A percentile compares a stretch with the other conserved stretches of the same genome.
Conservation (phyloP, 2,113 vertebrate genomes). For the Myanophis thanlyinensis region DNA sequence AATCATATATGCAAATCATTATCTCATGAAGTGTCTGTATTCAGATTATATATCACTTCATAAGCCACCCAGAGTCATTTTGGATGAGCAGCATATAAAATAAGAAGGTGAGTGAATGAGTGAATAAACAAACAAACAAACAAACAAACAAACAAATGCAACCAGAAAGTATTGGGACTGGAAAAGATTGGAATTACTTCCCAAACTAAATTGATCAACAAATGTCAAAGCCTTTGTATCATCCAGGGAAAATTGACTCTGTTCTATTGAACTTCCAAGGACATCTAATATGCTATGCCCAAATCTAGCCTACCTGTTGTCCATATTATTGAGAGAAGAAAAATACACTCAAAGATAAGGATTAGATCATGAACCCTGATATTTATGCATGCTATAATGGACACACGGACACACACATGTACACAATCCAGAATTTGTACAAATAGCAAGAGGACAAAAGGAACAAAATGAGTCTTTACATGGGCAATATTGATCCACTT, state of each 20-base stretch:
- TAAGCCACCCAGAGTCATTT: background rate
- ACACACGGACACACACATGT: background rate
- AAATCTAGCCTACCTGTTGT: background rate
- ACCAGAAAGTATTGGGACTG: background rate
- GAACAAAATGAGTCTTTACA: constrained; percentile 62
- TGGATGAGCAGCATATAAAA: background rate
- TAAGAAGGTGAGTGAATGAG: no score
- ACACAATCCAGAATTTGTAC: background rate
- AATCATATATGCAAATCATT: constrained; percentile 29
- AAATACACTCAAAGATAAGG: background rate
- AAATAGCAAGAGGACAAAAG: background rate
- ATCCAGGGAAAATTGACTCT: background rate
- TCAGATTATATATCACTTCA: background rate
- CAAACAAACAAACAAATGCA: background rate
- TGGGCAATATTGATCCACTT: constrained; percentile 94
- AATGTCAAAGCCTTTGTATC: background rate
- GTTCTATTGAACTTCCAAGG: background rate
- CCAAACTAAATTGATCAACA: background rate
- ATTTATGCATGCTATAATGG: background rate
- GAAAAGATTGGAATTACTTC: background rate
- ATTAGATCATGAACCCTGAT: background rate
- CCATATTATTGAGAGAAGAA: background rate
- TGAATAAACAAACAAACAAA: background rate
- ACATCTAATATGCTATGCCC: background rate
- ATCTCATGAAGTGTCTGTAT: background rate